Evolutionary conservation across 2,113 vertebrate species (phyloP), one percentile per base, ranked within the genome.

Genomic region (Pachypanchax playfairii): DNA sequence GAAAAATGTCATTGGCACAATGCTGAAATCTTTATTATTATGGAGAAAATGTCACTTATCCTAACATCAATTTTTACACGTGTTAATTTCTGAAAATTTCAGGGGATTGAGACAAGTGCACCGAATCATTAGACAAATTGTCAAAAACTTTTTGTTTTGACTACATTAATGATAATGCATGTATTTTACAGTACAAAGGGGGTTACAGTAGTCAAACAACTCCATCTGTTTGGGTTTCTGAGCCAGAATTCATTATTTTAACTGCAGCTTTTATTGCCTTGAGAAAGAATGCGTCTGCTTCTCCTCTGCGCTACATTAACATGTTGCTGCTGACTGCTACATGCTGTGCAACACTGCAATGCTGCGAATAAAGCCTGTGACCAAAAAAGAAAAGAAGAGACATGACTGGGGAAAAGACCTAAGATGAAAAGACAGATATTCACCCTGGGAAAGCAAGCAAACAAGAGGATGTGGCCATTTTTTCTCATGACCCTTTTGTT

Each of bases 401-500:
- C 76, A 25, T 46, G 61, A 77, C 51, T 54, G 62, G 63, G 60
- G 43, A 66, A 61, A 18, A 65, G 14, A 21, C 46, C 28, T 18
- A 56, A 76, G 65, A 87, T 79, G 64, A 74, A 80, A 79, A 69
- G 65, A 69, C 60, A 80, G 65, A 80, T 54, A 77, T 73, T 41
- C 73, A 62, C 60, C 61, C 66, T 81, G 79, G 79, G 83, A 87
- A 85, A 75, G 58, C 33, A 47, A 77, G 74, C 58, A 79, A 71
- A 75, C 57, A 69, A 78, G 77, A 85, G 84, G 84, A 86, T 82
- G 80, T 82, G 84, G 86, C 64, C 47, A 70, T 55, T 78, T 70
- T 88, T 84, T 86, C 78, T 84, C 77, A 83, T 86, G 78, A 84
- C 82, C 82, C 46, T 51, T 71, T 78, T 73, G 69, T 67, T 73